Conservation (phyloP, 1,140 invertebrate genomes). For the Aradophagus sp. region DNA sequence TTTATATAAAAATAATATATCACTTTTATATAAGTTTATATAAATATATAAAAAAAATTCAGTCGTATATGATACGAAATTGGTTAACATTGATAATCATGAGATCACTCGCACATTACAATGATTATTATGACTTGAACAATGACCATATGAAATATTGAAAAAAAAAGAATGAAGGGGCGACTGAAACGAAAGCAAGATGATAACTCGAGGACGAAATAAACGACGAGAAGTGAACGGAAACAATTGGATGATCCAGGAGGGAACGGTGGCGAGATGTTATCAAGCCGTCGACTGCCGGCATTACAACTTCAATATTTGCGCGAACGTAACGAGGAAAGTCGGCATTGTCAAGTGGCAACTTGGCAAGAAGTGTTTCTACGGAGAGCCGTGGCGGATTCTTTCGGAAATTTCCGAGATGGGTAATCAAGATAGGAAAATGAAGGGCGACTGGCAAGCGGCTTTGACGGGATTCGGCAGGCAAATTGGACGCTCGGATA, state of each 20-base stretch:
- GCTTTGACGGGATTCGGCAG: slow-evolving; percentile 26
- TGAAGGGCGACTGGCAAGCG: slow-evolving; percentile 14
- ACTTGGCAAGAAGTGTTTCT: slow-evolving; percentile 13
- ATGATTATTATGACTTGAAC: too few relatives aligned
- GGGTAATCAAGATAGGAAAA: slow-evolving; percentile 40
- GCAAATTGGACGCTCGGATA: slow-evolving; percentile 31
- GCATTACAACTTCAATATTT: slow-evolving; percentile 19
- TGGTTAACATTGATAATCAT: too few relatives aligned
- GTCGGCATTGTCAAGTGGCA: slow-evolving; percentile 5
- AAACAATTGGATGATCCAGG: slow-evolving; percentile 1
- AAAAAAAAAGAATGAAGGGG: too few relatives aligned
- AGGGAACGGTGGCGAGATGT: slow-evolving; percentile 1
- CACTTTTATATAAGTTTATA: too few relatives aligned
- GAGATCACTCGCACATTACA: too few relatives aligned
- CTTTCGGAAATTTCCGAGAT: slow-evolving; percentile 23
- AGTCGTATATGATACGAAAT: too few relatives aligned
- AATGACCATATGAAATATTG: too few relatives aligned
- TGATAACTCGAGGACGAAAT: background rate
- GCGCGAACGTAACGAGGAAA: slow-evolving; percentile 5
- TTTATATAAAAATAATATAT: too few relatives aligned
- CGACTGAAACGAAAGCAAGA: background rate
- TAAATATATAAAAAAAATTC: too few relatives aligned
- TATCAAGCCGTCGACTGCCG: background rate
- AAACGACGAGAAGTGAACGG: background rate
- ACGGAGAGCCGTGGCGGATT: slow-evolving; percentile 1